A percentile compares a stretch with the other conserved stretches of the same genome.
Conservation (phyloP, 2,888 invertebrate species). For the Acanthosepion pharaonis region DNA sequence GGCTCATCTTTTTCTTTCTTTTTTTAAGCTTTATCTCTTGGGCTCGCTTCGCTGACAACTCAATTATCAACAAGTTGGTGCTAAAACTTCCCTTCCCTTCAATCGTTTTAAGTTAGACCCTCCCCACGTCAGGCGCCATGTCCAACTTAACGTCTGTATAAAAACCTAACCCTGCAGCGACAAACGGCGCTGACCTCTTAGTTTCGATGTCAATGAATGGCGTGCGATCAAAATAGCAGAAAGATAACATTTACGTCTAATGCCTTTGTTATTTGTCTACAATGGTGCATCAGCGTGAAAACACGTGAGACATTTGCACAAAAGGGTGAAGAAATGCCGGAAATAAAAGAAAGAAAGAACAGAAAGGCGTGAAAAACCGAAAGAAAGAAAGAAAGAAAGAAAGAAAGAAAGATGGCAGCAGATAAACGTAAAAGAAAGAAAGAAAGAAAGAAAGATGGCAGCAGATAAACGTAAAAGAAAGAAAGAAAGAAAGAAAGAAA, state of each 20-base stretch:
- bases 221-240: neutral
- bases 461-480: neutral
- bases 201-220: neutral
- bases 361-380: too few species aligned
- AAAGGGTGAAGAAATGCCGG: neutral
- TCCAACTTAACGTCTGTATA: neutral
- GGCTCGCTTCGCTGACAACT: neutral
- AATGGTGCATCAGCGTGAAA: neutral
- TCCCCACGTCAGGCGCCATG: neutral
- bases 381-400: neutral
- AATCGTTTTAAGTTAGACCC: neutral
- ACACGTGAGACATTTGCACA: neutral
- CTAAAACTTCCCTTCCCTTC: neutral
- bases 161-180: neutral
- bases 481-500: neutral
- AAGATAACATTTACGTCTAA: neutral
- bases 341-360: neutral
- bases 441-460: neutral
- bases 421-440: neutral
- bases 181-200: neutral
- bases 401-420: neutral
- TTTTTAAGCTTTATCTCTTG: neutral
- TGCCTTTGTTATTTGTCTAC: neutral
- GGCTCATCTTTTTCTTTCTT: neutral
- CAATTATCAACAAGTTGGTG: conserved; percentile 33